Evolutionary conservation across 2,113 vertebrate species (phyloP).

Genomic region (Alexandromys fortis): DNA sequence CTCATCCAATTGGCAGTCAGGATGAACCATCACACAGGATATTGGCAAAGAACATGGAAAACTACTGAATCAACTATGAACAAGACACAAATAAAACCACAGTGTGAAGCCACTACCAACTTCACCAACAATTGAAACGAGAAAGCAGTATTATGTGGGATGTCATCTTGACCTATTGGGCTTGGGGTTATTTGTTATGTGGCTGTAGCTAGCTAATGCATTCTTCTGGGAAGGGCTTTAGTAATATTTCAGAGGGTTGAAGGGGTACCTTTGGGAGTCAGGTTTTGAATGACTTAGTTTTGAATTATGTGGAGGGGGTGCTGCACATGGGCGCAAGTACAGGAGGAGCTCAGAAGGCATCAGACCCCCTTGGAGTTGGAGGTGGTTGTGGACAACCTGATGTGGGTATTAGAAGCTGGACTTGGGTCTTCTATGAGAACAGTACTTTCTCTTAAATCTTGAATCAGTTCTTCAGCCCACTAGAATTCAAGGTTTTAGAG

Average conservation of each 20-base stretch:
- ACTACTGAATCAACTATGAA: not conserved
- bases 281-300: not conserved
- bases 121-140: not conserved
- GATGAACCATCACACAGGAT: not conserved
- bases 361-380: not conserved
- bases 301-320: not conserved
- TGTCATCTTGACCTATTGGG: not conserved
- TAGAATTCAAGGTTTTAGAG: not conserved
- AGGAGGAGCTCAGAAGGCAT: not conserved
- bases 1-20: not conserved
- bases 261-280: not conserved
- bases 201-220: not conserved
- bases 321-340: not conserved
- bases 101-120: not conserved
- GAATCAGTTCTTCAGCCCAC: too few relatives aligned
- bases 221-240: not conserved
- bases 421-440: not conserved
- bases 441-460: too few relatives aligned
- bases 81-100: not conserved
- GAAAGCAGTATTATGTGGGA: not conserved
- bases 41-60: too few relatives aligned
- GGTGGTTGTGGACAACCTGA: not conserved
- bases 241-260: not conserved
- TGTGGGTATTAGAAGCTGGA: not conserved
- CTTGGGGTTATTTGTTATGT: not conserved